Evolutionary conservation across 2,797 vertebrate species (phyloP).

Genomic region (Pangasius krempfi): DNA sequence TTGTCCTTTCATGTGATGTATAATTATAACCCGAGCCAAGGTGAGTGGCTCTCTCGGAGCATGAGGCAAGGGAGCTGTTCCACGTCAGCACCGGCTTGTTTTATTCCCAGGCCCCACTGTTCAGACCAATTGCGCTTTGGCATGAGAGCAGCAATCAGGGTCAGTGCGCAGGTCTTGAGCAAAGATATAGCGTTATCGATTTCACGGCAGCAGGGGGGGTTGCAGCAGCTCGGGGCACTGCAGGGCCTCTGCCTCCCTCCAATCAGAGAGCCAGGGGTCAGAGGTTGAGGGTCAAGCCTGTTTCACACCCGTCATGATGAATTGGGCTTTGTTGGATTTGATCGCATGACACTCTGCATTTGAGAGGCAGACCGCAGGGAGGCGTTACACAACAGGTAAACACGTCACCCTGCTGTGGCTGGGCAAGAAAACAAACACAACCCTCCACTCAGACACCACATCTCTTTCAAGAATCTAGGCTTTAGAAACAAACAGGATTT

Average conservation of each 20-base stretch:
- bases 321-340: constrained; percentile 81
- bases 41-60: constrained; percentile 69
- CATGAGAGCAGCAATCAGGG: constrained; percentile 85
- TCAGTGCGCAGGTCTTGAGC: constrained; percentile 85
- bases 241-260: constrained; percentile 81
- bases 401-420: constrained; percentile 48
- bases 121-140: constrained; percentile 88
- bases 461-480: constrained; percentile 6
- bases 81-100: constrained; percentile 70
- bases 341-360: constrained; percentile 69
- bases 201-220: constrained; percentile 78
- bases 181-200: constrained; percentile 91
- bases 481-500: constrained; percentile 2
- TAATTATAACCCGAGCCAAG: constrained; percentile 79
- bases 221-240: constrained; percentile 66
- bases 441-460: neutral
- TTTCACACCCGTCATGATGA: constrained; percentile 85
- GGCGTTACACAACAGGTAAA: constrained; percentile 66
- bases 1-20: constrained; percentile 78
- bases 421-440: constrained; percentile 43
- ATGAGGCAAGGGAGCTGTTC: constrained; percentile 50
- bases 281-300: constrained; percentile 72
- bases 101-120: constrained; percentile 79
- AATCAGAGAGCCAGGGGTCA: constrained; percentile 55
- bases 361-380: constrained; percentile 35